These are phyloP conservation scores for Caenorhabditis remanei DNA, from an alignment of 1,140 invertebrate species.

Conservation along the genomic window DNA sequence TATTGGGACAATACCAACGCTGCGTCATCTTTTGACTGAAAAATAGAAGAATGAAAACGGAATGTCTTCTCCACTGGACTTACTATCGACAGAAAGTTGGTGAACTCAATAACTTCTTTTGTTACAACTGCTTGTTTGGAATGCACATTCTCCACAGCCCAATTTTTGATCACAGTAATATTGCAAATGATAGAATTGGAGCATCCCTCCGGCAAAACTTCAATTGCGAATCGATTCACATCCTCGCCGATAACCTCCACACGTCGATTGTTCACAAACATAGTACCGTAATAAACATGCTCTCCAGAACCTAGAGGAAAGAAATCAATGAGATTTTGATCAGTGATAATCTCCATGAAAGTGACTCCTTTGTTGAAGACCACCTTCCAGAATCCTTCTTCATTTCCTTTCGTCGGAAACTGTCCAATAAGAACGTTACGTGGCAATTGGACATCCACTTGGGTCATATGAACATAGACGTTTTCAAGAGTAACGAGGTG, in stretches of 20 bases:
- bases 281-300: neutral
- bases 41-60: neutral
- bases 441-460: neutral
- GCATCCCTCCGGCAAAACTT: neutral
- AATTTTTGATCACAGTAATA: neutral
- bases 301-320: neutral
- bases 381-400: constrained; percentile 6
- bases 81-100: neutral
- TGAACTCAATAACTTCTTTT: neutral
- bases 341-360: neutral
- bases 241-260: neutral
- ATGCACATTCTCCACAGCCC: neutral
- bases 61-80: too few relatives aligned
- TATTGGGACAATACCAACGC: neutral
- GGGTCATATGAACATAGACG: neutral
- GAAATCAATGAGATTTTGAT: neutral
- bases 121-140: neutral
- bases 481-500: neutral
- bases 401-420: neutral
- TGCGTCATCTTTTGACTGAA: neutral
- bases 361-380: neutral
- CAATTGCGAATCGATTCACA: neutral
- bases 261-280: neutral
- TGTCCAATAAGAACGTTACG: neutral
- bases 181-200: constrained; percentile 32